These are phyloP conservation scores for Calameuta filiformis DNA, from an alignment of 2,888 invertebrate genomes.

Conservation along the genomic window DNA sequence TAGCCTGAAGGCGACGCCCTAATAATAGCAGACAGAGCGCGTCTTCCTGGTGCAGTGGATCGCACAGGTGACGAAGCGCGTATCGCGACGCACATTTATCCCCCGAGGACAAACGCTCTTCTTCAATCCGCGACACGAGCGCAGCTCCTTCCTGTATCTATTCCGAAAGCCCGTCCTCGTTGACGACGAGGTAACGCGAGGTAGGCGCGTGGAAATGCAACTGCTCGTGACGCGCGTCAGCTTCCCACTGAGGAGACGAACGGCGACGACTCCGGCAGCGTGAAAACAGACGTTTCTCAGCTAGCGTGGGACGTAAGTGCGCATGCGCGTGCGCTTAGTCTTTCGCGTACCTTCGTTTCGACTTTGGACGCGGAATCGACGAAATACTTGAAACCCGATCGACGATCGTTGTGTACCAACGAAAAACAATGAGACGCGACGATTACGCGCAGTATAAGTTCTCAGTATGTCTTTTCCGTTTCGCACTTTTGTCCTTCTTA, in stretches of 20 bases:
- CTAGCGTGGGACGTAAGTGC: not conserved
- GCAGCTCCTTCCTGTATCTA: not conserved
- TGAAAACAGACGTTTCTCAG: not conserved
- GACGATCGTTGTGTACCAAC: not conserved
- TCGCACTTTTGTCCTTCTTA: not conserved
- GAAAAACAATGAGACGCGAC: not conserved
- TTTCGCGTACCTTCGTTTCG: not conserved
- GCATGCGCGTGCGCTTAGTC: constrained; percentile 8
- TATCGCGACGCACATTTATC: not conserved
- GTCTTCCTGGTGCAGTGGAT: not conserved
- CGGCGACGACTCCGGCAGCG: not conserved
- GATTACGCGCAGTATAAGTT: not conserved
- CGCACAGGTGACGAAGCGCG: not conserved
- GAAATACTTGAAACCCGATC: not conserved
- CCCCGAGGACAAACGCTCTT: not conserved
- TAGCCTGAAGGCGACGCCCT: not conserved
- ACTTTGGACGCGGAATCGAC: not conserved
- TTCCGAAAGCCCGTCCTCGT: not conserved
- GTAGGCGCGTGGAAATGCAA: not conserved
- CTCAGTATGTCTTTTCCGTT: not conserved
- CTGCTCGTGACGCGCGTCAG: not conserved
- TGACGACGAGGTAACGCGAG: not conserved
- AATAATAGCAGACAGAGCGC: not conserved
- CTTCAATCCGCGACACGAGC: not conserved
- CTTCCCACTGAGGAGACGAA: constrained; percentile 1